These are phyloP conservation scores for Pionites leucogaster DNA, from an alignment of 2,113 vertebrate species.

Conservation along the genomic window DNA sequence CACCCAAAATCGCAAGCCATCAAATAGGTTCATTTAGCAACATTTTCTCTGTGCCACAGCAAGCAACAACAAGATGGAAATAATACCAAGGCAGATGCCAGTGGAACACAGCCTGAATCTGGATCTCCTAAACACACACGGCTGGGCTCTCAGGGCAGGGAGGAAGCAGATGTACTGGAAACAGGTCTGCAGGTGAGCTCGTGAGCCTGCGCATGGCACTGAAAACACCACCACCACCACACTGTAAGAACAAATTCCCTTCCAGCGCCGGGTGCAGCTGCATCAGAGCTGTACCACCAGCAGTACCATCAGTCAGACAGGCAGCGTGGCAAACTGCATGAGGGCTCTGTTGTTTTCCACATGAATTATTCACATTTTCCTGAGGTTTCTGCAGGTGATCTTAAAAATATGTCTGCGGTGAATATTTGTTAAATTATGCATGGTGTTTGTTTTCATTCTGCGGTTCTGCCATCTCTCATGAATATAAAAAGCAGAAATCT, in stretches of 20 bases:
- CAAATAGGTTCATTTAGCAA: neutral
- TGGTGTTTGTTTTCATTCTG: constrained; percentile 46
- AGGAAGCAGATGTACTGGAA: neutral
- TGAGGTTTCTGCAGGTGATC: constrained; percentile 30
- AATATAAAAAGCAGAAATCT: constrained; percentile 15
- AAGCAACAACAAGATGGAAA: neutral
- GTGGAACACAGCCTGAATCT: neutral
- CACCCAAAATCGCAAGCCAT: neutral
- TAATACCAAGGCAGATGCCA: fast-evolving
- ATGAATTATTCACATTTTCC: constrained; percentile 17
- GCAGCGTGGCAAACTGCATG: neutral
- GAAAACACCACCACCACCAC: neutral
- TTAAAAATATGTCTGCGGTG: neutral
- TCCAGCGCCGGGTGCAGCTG: neutral
- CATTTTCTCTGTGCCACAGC: neutral
- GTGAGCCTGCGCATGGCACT: fast-evolving
- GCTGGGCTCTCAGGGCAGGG: neutral
- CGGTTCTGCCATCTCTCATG: neutral
- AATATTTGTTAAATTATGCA: constrained; percentile 52
- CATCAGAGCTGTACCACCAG: neutral
- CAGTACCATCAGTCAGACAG: neutral
- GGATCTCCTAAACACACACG: neutral
- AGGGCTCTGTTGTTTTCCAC: neutral
- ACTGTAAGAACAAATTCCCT: neutral
- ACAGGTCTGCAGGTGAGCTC: neutral